These are phyloP conservation scores for Macropis europaea DNA, from an alignment of 2,888 invertebrate species.

Conservation along the genomic window DNA sequence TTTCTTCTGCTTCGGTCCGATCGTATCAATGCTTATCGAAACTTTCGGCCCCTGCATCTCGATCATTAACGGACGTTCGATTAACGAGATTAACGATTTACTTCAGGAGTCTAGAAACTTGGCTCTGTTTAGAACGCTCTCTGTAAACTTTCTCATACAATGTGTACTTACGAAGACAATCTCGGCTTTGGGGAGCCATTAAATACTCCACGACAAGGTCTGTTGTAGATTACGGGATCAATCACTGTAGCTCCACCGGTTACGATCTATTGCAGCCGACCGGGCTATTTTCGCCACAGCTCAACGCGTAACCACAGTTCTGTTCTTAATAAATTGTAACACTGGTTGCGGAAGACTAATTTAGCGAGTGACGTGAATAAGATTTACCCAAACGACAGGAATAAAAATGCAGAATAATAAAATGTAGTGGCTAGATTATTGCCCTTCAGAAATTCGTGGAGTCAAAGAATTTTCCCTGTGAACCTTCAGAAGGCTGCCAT, in stretches of 20 bases:
- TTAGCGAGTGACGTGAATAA: no score
- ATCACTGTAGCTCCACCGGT: not conserved
- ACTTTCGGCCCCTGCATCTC: not conserved
- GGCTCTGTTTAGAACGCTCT: not conserved
- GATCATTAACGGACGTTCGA: constrained; percentile 2
- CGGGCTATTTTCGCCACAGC: no score
- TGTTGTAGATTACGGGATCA: not conserved
- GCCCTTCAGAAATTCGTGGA: no score
- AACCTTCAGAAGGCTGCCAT: no score
- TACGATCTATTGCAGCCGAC: not conserved
- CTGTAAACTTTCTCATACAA: not conserved
- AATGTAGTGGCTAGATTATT: no score
- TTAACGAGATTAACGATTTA: constrained; percentile 8
- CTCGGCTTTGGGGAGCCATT: not conserved
- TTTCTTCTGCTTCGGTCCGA: no score
- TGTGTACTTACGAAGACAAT: not conserved
- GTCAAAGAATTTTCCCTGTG: no score
- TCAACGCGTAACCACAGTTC: no score
- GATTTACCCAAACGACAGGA: no score
- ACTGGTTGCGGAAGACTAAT: no score
- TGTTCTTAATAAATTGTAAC: no score
- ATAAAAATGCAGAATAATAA: no score
- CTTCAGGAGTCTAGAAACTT: not conserved
- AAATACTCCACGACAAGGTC: not conserved
- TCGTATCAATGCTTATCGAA: not conserved